These are phyloP conservation scores for Lymantria dispar DNA, from an alignment of 2,888 invertebrate genomes.

Conservation along the genomic window DNA sequence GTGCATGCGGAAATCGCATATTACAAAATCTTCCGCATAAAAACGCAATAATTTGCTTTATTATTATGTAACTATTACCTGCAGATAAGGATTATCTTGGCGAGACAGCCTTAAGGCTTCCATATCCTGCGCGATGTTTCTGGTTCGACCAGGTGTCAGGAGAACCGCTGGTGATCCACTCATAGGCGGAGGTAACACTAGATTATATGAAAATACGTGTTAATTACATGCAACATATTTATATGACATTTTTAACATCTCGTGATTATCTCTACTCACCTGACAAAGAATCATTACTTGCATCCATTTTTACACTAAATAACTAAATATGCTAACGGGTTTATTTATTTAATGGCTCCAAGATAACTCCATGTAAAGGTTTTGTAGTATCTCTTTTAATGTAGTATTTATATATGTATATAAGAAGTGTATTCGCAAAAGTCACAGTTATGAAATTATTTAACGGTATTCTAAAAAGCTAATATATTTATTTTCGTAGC, in stretches of 20 bases:
- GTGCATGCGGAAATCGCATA: constrained; percentile 21
- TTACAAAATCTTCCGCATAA: constrained; percentile 17
- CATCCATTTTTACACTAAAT: constrained; percentile 56
- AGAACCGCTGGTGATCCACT: constrained; percentile 82
- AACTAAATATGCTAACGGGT: constrained; percentile 16
- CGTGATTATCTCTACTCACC: constrained; percentile 42
- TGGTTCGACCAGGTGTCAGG: constrained; percentile 87
- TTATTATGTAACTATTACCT: constrained; percentile 72
- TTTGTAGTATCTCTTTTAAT: not conserved
- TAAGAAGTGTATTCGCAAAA: not conserved
- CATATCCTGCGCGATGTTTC: constrained; percentile 93
- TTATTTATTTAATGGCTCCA: constrained; percentile 12
- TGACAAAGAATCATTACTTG: constrained; percentile 68
- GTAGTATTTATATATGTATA: not conserved
- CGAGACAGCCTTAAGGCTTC: constrained; percentile 90
- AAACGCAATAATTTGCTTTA: constrained; percentile 1
- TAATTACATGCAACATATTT: constrained; percentile 13
- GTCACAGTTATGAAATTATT: not conserved
- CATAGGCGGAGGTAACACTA: constrained; percentile 62
- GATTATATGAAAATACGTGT: constrained; percentile 30
- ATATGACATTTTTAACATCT: constrained; percentile 8
- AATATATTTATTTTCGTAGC: not conserved
- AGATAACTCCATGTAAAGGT: constrained; percentile 16
- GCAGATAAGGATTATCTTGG: constrained; percentile 92
- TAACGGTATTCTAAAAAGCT: not conserved